These are phyloP conservation scores for Papilio dardanus DNA, from an alignment of 1,140 invertebrate species.

Conservation along the genomic window DNA sequence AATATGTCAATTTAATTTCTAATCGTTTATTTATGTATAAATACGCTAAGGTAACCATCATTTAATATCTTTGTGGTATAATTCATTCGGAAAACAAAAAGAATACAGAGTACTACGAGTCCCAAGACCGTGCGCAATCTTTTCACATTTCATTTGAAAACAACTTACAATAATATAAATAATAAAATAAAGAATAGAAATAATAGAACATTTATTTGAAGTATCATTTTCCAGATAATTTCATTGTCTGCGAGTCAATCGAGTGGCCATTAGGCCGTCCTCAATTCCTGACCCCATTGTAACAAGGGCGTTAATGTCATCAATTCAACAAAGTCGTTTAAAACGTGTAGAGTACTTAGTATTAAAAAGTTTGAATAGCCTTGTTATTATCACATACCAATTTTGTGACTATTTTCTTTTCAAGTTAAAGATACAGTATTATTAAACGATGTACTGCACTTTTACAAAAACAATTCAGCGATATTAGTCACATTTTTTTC, in stretches of 20 bases:
- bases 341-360: neutral
- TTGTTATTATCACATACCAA: neutral
- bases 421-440: neutral
- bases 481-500: neutral
- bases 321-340: conserved; percentile 4
- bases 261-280: conserved; percentile 31
- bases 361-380: neutral
- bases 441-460: neutral
- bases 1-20: conserved; percentile 36
- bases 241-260: conserved; percentile 33
- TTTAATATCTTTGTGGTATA: conserved; percentile 11
- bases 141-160: too few species aligned
- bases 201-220: neutral
- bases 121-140: too few species aligned
- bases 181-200: neutral
- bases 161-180: neutral
- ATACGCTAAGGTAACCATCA: conserved; percentile 27
- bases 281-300: conserved; percentile 33
- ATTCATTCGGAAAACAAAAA: too few species aligned
- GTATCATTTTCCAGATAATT: conserved; percentile 4
- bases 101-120: too few species aligned
- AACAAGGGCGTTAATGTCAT: conserved; percentile 32
- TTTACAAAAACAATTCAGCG: neutral
- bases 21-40: conserved; percentile 43
- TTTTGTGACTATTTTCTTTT: neutral